Evolutionary conservation across 1,140 invertebrate genomes (phyloP), one percentile per base, ranked within the genome.

Genomic region (Ostrea edulis): DNA sequence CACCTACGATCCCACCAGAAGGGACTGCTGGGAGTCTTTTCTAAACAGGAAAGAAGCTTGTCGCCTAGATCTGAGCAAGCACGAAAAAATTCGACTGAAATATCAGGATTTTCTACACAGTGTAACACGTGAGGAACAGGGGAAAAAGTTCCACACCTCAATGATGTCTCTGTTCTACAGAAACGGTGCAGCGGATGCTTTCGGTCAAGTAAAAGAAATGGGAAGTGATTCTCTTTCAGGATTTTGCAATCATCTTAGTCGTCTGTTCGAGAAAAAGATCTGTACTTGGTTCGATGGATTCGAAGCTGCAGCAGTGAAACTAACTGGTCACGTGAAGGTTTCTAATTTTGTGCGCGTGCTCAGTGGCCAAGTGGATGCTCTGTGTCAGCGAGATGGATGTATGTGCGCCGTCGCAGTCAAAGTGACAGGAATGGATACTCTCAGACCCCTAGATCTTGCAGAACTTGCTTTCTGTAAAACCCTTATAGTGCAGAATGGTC

Each of bases 241-340:
- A 8, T 93, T 93, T 77, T 92, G 93, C 84, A 88, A 87, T 12
- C 91, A 93, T 84, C 86, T 93, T 51, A 90, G 91, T 77, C 89
- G 90, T 62, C 86, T 93, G 29, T 93, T 93, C 83, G 92, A 93
- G 77, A 88, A 89, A 53, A 93, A 93, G 87, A 86, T 93, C 9
- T 89, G 92, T 84, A 88, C 90, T 12, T 93, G 93, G 93, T 93
- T 93, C 84, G 91, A 93, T 20, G 86, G 89, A 0, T 93, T 92
- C 77, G 92, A 93, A 85, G 93, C 93, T 22, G 90, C 93, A 0
- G 92, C 90, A 0, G 90, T 93, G 5, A 90, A 91, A 83, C 89
- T 93, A 20, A 92, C 92, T n/a, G 92, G 92, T n/a, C 93, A 93
- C 52, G 93, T 93, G 12, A 93, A 93, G 86, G 93, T 93, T 53